Conservation (phyloP, 2,113 vertebrate genomes). For the Carlito syrichta region DNA sequence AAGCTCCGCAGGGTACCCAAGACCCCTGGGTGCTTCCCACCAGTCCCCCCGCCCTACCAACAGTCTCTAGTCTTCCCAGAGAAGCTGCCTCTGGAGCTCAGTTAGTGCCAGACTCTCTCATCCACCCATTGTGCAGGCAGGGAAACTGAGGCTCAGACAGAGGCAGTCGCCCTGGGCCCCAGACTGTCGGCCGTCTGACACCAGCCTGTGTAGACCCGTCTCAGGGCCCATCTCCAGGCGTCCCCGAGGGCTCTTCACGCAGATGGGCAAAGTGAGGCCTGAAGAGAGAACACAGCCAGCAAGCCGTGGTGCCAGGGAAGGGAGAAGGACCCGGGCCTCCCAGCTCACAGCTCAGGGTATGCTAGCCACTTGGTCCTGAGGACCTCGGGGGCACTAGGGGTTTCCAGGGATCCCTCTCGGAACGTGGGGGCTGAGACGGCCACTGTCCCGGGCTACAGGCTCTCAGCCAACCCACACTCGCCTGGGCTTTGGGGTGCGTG, state of each 20-base stretch:
- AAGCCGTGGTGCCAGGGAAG: rapidly evolving
- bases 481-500: not conserved
- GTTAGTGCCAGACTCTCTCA: rapidly evolving
- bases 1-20: rapidly evolving
- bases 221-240: not conserved
- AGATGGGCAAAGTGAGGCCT: rapidly evolving
- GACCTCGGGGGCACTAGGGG: rapidly evolving
- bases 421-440: not conserved
- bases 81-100: rapidly evolving
- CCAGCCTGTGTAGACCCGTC: rapidly evolving
- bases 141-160: not conserved
- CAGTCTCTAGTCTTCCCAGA: no score
- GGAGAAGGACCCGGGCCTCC: rapidly evolving
- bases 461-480: rapidly evolving
- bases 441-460: not conserved
- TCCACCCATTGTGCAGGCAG: rapidly evolving
- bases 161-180: not conserved
- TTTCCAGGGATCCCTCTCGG: not conserved
- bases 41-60: rapidly evolving
- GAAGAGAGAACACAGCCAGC: rapidly evolving
- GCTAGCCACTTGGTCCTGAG: no score
- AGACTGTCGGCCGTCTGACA: rapidly evolving
- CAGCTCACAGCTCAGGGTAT: rapidly evolving
- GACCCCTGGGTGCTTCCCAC: no score
- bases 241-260: no score